Evolutionary conservation across 2,797 vertebrate genomes (phyloP), one percentile per base, ranked within the genome.

Genomic region (Tapirus indicus): DNA sequence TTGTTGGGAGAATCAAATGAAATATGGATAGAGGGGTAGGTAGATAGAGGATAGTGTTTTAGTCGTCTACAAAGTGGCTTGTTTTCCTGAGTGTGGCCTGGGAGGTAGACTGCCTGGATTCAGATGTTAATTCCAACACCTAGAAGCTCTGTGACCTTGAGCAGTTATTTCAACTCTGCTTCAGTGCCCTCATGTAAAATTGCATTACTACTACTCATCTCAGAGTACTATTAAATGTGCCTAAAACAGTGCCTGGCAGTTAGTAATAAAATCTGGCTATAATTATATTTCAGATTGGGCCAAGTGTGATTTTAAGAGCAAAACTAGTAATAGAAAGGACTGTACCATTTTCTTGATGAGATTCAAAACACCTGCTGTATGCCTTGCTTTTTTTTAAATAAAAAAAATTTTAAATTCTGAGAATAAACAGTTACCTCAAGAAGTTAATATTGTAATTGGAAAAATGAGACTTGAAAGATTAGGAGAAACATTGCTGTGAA

Each of bases 401-500:
- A 18, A 69, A 18, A 69, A 68, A 44, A 7, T n/a, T 68, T 62
- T 86, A 21, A 89, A 85, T 88, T 54, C 23, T 85, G 35, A 80
- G 49, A 83, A 49, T 87, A 79, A 94, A 60, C 64, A 88, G 0
- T 94, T 94, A 58, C 52, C n/a, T 96, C 2, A 38, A 91, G 56
- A 84, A 68, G n/a, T 18, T 54, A 25, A 23, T 96, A 52, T 14
- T 77, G 14, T 90, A 72, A 68, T 56, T 85, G 75, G 74, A 75
- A 95, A 96, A 72, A 35, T n/a, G 52, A 88, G 64, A 89, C 86
- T 96, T 79, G 56, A 94, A 91, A 94, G 58, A 93, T 79, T 27
- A 60, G 38, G 58, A 49, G 79, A 35, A 82, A 44, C 54, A 41
- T 88, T 68, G 41, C 71, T 89, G 17, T 94, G 88, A 80, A 75